Evolutionary conservation across 2,113 vertebrate species (phyloP), one percentile per base, ranked within the genome.

Genomic region (Gallinago undulata): DNA sequence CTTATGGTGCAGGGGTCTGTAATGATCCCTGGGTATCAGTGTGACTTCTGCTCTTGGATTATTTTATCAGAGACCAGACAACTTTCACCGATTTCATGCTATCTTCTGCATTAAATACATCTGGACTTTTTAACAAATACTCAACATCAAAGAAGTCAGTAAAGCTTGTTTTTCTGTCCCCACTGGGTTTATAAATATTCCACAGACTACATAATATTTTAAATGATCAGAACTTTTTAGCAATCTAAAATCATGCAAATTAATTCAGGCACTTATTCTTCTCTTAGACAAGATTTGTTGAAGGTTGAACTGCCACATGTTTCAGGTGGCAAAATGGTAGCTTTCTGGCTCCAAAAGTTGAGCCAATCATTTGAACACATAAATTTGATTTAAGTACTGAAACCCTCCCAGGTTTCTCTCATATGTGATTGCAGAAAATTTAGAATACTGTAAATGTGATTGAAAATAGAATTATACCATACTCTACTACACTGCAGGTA

Each of bases 401-500:
- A 79, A 68, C 14, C 24, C 11, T 75, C 53, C 15, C 31, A 60
- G 19, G 8, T 45, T 69, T 53, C 1, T 43, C 48, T 76, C 31
- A 9, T n/a, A 47, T 3, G 9, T 3, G 8, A 51, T 4, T 33
- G 16, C 15, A 27, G 35, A 48, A 82, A 85, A 56, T 15, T 24
- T 17, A 79, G 24, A 84, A 37, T 17, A 12, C 33, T 59, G 2
- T 27, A 25, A 55, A 24, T 8, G 21, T 28, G 41, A 88, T 3
- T 60, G 39, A 80, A 50, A 78, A 45, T 1, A 0, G 4, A 53
- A 35, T 8, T 18, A 50, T 27, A 35, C 33, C 27, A 50, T 1
- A 13, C 1, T 39, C 17, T 10, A 9, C 27, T 21, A 0, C 17
- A 24, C 25, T 50, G 31, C 39, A n/a, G 2, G 13, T 12, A 41